Base-by-base conservation (phyloP, 2,113 vertebrate genomes). In the Raja brachyura region DNA sequence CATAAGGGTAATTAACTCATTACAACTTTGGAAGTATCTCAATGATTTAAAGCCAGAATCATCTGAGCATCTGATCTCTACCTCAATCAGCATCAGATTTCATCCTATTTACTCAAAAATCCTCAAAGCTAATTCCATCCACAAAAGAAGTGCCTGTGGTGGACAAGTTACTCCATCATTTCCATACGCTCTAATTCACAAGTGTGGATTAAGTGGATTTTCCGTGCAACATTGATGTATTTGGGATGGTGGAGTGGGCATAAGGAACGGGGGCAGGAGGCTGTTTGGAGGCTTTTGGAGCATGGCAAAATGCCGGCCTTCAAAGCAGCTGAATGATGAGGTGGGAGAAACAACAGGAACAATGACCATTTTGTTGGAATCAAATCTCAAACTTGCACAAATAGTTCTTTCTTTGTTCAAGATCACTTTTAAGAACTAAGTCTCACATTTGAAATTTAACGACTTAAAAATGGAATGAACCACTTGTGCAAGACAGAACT, bases 11-110 rank as follows among this genome's bases (percentile, higher is more conserved):
- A 75, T 75, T 75, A n/a, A 75, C 28, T 9, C 28, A n/a, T 28
- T n/a, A 75, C 25, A n/a, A n/a, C 28, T 75, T 75, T 10, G 9
- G 25, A n/a, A 28, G n/a, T 75, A 75, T 5, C 28, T 75, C 74
- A 75, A n/a, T n/a, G 28, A 75, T 75, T n/a, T 75, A n/a, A 75
- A 75, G 74, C 74, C 74, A 75, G 74, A 75, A 75, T 75, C 74
- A 28, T n/a, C 28, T 75, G 25, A n/a, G 22, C 74, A 28, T 8
- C 28, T 75, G 25, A n/a, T 5, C 74, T 75, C 74, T n/a, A 5
- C 25, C 28, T 75, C 74, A 5, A n/a, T 75, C 74, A n/a, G 74
- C 28, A n/a, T 75, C 74, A n/a, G 25, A 75, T 75, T 75, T 75
- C 74, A 75, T 25, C 70, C 20, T 73, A 20, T 73, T 9, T 73